Percentiles rank a stretch among this genome's conserved stretches.
phyloP scores from a whole-genome alignment of 1,140 invertebrate species.

The Heliothis subflexa region DNA sequence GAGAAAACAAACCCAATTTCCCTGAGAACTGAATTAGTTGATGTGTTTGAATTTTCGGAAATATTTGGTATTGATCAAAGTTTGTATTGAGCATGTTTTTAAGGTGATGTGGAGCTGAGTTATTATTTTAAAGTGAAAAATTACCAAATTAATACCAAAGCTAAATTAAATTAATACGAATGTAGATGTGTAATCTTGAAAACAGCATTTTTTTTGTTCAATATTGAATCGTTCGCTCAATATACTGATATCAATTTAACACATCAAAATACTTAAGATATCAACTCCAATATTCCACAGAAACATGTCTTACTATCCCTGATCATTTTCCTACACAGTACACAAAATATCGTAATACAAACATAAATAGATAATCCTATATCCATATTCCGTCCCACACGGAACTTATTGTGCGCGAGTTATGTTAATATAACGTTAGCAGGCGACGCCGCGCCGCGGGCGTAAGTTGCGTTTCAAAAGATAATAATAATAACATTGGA shows the following conservation, averaged over 20 bases:
- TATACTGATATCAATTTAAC: too few species aligned
- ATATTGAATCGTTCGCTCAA: too few species aligned
- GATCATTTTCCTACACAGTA: conserved; percentile 7
- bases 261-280: background rate
- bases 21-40: conserved; percentile 18
- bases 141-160: too few species aligned
- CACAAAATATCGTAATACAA: background rate
- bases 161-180: too few species aligned
- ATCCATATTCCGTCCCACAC: conserved; percentile 3
- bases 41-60: background rate
- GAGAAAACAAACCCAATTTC: conserved; percentile 36
- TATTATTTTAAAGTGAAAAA: too few species aligned
- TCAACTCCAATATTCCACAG: background rate
- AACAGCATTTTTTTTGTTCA: too few species aligned
- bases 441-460: background rate
- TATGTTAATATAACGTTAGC: conserved; percentile 26
- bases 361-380: background rate
- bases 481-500: conserved; percentile 63
- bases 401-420: conserved; percentile 13
- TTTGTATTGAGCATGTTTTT: background rate
- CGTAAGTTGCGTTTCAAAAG: conserved; percentile 45
- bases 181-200: too few species aligned
- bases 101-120: too few species aligned
- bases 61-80: background rate
- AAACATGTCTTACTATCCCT: background rate